Evolutionary conservation across 2,797 vertebrate species (phyloP).

Genomic region (Chelidonichthys spinosus): DNA sequence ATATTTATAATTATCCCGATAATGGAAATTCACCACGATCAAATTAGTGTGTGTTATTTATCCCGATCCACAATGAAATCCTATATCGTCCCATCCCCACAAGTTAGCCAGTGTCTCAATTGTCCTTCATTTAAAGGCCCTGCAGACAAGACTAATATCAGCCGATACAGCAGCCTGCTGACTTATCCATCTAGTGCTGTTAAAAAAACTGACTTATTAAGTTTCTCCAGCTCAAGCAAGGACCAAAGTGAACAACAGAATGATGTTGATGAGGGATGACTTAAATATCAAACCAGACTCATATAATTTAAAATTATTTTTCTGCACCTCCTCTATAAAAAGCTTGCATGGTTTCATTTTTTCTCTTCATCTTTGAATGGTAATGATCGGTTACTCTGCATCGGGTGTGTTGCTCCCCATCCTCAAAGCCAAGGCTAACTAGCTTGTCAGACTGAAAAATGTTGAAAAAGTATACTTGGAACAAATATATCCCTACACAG

Average conservation of each 20-base stretch:
- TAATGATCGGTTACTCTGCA: slow-evolving; percentile 30
- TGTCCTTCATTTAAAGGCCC: neutral
- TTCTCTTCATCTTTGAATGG: slow-evolving; percentile 27
- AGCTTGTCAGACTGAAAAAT: slow-evolving; percentile 35
- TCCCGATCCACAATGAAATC: no score
- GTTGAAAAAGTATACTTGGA: slow-evolving; percentile 7
- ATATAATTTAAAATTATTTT: slow-evolving; percentile 43
- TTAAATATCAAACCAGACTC: slow-evolving; percentile 51
- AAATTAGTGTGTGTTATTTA: no score
- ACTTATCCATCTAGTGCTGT: accelerated
- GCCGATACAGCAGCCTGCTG: neutral
- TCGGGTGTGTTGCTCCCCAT: slow-evolving; percentile 24
- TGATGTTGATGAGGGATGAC: slow-evolving; percentile 46
- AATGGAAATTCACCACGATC: no score
- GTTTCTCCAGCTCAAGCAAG: slow-evolving; percentile 10
- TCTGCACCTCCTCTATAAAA: slow-evolving; percentile 51
- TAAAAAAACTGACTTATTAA: neutral
- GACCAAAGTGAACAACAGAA: slow-evolving; percentile 37
- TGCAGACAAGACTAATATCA: neutral
- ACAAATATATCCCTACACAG: slow-evolving; percentile 9
- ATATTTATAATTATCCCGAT: no score
- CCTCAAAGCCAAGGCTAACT: slow-evolving; percentile 35
- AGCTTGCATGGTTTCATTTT: slow-evolving; percentile 47
- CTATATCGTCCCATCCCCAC: no score
- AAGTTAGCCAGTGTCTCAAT: neutral